phyloP scores from a whole-genome alignment of 2,888 invertebrate genomes.

The Tineola bisselliella region DNA sequence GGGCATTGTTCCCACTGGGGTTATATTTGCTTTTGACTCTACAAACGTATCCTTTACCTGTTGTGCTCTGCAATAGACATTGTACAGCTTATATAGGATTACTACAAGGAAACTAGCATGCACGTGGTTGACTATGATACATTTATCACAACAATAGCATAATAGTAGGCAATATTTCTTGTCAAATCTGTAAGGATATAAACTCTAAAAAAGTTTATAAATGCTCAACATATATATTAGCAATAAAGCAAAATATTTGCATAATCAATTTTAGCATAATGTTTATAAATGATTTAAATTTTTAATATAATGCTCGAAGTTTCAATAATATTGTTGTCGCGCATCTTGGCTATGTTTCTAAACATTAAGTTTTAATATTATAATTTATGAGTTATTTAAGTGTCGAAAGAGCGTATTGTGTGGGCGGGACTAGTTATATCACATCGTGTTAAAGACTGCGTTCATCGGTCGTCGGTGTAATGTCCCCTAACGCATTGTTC shows the following conservation, averaged over 20 bases:
- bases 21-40: constrained; percentile 28
- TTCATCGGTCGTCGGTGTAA: constrained; percentile 1
- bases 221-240: neutral
- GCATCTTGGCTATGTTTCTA: neutral
- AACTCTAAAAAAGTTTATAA: neutral
- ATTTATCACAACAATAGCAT: constrained; percentile 3
- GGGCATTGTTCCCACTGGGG: constrained; percentile 52
- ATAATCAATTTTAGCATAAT: neutral
- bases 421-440: constrained; percentile 42
- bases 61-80: constrained; percentile 8
- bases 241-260: neutral
- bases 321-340: neutral
- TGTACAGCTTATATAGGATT: constrained; percentile 2
- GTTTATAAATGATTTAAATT: neutral
- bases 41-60: constrained; percentile 7
- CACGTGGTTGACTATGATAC: constrained; percentile 4
- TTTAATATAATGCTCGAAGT: neutral
- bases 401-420: constrained; percentile 56
- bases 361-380: constrained; percentile 45
- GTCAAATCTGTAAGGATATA: neutral
- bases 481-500: constrained; percentile 9
- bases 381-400: constrained; percentile 59
- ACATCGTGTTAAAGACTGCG: constrained; percentile 15
- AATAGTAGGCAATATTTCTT: constrained; percentile 1
- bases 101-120: constrained; percentile 3